Percentiles rank a stretch among this genome's conserved stretches.
Conservation (phyloP, 2,888 invertebrate species). For the Tipula lateralis region DNA sequence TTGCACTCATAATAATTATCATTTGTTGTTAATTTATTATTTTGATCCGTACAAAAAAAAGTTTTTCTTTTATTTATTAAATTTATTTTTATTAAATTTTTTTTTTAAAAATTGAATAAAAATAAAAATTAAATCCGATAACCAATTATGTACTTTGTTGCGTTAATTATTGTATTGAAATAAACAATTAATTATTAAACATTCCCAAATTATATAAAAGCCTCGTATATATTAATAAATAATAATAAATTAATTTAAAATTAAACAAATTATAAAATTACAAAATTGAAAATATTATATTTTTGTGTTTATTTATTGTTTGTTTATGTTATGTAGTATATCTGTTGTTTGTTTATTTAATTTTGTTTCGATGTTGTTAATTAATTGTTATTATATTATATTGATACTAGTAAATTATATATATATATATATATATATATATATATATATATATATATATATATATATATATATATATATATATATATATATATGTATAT, state of each 20-base stretch:
- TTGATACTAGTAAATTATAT: no score
- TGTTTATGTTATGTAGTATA: not conserved
- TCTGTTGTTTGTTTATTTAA: not conserved
- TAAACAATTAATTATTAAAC: not conserved
- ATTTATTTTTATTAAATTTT: not conserved
- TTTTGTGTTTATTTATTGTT: not conserved
- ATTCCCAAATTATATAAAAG: not conserved
- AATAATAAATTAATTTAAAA: not conserved
- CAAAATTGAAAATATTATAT: not conserved
- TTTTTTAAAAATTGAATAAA: not conserved
- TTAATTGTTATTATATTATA: no score
- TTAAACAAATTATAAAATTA: not conserved
- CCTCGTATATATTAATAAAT: not conserved
- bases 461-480: no score
- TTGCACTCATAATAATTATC: not conserved
- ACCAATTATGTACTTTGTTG: not conserved
- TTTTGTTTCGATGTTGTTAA: not conserved
- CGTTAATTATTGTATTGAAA: not conserved
- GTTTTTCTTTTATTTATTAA: not conserved
- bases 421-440: no score
- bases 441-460: no score
- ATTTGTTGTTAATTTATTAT: not conserved
- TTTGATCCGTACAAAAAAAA: not conserved
- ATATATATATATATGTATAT: no score
- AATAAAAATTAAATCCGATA: not conserved